Evolutionary conservation across 1,140 invertebrate genomes (phyloP), one percentile per base, ranked within the genome.

Genomic region (Trichonephila inaurata): DNA sequence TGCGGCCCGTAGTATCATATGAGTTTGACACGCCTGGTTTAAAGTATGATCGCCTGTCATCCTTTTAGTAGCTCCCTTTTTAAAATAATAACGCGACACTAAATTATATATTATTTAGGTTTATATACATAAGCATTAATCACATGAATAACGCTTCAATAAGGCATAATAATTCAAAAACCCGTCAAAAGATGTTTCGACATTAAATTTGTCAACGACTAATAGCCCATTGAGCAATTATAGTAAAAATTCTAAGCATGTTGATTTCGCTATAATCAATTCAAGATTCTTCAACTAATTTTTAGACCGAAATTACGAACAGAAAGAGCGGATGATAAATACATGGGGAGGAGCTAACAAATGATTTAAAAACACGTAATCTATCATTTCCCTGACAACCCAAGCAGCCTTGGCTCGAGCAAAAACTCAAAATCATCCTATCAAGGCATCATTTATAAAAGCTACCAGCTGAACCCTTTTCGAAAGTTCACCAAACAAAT

Each of bases 401-500:
- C 2, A 33, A 72, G 69, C 16, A 16, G 28, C n/a, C 24, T 66
- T 66, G 10, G 64, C 64, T 66, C 8, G 21, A n/a, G 51, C 51
- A 51, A 51, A 51, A 51, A 51, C 51, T 51, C 10, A 12, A 51
- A n/a, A 66, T 10, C 21, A 8, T 14, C n/a, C 10, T 14, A 72
- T 72, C 69, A 10, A 72, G n/a, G 24, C n/a, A 72, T 72, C 69
- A 72, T 72, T 72, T 72, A 72, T 72, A 72, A 72, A 72, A 16
- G 69, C 69, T 72, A 72, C 69, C 69, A 72, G 14, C 14, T 72
- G 69, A 72, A 72, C 69, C 69, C 69, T 72, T 72, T 28, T 72
- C 12, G 10, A 62, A 28, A 72, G 69, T 72, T 72, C 69, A 28
- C 69, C 24, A 33, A 24, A 72, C 69, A 72, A 72, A 72, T 72